phyloP scores from a whole-genome alignment of 2,888 invertebrate genomes.

The Sycophila texana region DNA sequence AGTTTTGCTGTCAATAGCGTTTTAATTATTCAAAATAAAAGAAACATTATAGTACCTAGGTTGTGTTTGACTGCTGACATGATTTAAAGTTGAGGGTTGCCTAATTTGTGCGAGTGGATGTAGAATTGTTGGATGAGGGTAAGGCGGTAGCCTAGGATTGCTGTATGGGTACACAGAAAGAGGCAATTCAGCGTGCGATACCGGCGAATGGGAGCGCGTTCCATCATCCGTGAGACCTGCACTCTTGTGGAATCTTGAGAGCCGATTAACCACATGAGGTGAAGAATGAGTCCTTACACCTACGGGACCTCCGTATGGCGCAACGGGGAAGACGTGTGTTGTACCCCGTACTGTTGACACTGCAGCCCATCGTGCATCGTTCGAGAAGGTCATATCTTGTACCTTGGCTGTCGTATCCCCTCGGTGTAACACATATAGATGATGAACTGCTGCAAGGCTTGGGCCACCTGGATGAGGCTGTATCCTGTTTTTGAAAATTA shows the following conservation, averaged over 20 bases:
- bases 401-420: constrained; percentile 98
- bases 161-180: constrained; percentile 80
- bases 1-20: too few species aligned
- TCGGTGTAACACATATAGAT: constrained; percentile 94
- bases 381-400: constrained; percentile 92
- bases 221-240: constrained; percentile 89
- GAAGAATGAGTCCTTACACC: constrained; percentile 96
- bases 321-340: constrained; percentile 97
- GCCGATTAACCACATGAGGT: constrained; percentile 93
- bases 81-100: constrained; percentile 78
- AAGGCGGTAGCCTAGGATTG: constrained; percentile 94
- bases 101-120: constrained; percentile 91
- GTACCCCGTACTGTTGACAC: constrained; percentile 97
- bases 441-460: constrained; percentile 92
- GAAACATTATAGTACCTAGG: constrained; percentile 63
- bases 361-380: constrained; percentile 97
- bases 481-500: constrained; percentile 77
- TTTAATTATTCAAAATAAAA: not conserved
- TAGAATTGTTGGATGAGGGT: constrained; percentile 88
- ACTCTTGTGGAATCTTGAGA: constrained; percentile 96
- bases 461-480: constrained; percentile 95
- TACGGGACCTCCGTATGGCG: constrained; percentile 95
- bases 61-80: constrained; percentile 69
- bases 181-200: constrained; percentile 76
- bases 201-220: constrained; percentile 83